Evolutionary conservation across 1,140 invertebrate genomes (phyloP).

Genomic region (Chironomus striatipennis): DNA sequence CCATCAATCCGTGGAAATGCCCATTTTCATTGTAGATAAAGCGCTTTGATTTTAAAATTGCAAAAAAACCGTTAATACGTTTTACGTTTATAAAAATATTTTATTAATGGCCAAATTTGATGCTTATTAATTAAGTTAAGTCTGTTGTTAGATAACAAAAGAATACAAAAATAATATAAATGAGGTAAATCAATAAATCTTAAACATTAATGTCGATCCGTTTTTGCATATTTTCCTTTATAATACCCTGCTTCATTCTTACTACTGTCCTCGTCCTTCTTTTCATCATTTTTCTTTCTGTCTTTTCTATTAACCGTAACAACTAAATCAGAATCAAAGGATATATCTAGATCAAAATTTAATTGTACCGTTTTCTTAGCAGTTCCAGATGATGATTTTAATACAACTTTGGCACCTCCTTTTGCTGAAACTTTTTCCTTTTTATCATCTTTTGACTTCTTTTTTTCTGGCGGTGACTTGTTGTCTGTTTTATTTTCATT

Average conservation of each 20-base stretch:
- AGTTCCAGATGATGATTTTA: background rate
- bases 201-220: too few relatives aligned
- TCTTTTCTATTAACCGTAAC: conserved; percentile 39
- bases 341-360: conserved; percentile 39
- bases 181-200: too few relatives aligned
- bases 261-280: background rate
- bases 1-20: too few relatives aligned
- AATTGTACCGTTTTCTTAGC: conserved; percentile 35
- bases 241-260: background rate
- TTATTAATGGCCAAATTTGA: too few relatives aligned
- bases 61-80: too few relatives aligned
- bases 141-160: too few relatives aligned
- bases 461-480: background rate
- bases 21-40: too few relatives aligned
- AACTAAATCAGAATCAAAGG: conserved; percentile 39
- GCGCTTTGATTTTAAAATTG: too few relatives aligned
- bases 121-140: too few relatives aligned
- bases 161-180: too few relatives aligned
- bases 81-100: too few relatives aligned
- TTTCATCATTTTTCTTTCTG: background rate
- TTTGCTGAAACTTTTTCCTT: background rate
- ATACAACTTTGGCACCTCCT: background rate
- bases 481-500: background rate
- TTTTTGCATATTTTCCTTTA: background rate
- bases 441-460: conserved; percentile 25